A percentile compares a stretch with the other conserved stretches of the same genome.
phyloP scores from a whole-genome alignment of 2,113 vertebrate species.

The Hypomesus transpacificus region DNA sequence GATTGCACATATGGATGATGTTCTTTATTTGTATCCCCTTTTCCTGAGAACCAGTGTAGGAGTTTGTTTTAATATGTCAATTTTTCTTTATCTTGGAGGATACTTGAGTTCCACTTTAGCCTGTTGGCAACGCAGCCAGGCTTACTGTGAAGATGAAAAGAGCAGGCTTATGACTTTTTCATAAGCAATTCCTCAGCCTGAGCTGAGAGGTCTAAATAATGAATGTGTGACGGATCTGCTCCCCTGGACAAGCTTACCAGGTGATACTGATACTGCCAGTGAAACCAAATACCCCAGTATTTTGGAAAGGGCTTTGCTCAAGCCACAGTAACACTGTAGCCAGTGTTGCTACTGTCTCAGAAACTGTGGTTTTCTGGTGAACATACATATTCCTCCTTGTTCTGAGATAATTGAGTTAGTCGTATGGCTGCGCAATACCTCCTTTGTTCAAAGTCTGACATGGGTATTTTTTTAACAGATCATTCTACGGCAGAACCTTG shows the following conservation, averaged over 20 bases:
- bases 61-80: not conserved
- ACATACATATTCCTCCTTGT: no score
- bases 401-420: no score
- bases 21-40: not conserved
- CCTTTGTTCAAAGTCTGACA: no score
- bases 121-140: conserved; percentile 7
- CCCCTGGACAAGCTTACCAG: conserved; percentile 19
- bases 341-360: not conserved
- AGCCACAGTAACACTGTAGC: not conserved
- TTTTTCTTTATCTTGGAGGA: not conserved
- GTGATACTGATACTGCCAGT: conserved; percentile 52
- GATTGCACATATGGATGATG: no score
- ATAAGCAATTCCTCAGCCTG: conserved; percentile 37
- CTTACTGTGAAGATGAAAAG: conserved; percentile 32
- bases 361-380: not conserved
- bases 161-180: conserved; percentile 58
- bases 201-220: conserved; percentile 63
- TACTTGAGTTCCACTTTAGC: not conserved
- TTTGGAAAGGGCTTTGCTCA: not conserved
- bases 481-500: no score
- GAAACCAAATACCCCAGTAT: conserved; percentile 48
- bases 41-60: no score
- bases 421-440: no score
- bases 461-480: no score
- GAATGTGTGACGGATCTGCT: conserved; percentile 44